phyloP scores from a whole-genome alignment of 2,888 invertebrate genomes.

The Leptura quadrifasciata region DNA sequence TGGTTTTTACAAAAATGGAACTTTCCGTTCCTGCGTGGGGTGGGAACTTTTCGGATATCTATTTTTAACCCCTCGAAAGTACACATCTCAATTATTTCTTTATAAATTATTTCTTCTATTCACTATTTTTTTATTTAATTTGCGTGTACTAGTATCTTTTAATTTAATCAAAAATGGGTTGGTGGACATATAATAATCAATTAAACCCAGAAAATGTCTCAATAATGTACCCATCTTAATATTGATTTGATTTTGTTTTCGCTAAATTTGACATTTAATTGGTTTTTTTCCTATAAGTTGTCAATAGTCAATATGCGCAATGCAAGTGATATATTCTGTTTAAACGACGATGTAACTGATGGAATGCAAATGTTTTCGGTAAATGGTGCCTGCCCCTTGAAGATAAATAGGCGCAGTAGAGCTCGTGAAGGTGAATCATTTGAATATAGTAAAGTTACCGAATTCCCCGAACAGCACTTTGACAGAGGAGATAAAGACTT shows the following conservation, averaged over 20 bases:
- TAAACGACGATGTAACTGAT: constrained; percentile 67
- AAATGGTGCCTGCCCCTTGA: constrained; percentile 68
- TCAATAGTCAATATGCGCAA: constrained; percentile 61
- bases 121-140: too few relatives aligned
- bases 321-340: constrained; percentile 70
- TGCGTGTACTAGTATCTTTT: too few relatives aligned
- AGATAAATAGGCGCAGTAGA: constrained; percentile 61
- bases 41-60: too few relatives aligned
- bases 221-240: neutral
- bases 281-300: constrained; percentile 19
- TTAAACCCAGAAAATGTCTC: too few relatives aligned
- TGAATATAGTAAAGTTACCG: constrained; percentile 54
- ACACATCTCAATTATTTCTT: too few relatives aligned
- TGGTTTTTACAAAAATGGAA: too few relatives aligned
- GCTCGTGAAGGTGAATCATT: constrained; percentile 52
- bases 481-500: constrained; percentile 42
- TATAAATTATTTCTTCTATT: too few relatives aligned
- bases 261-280: constrained; percentile 16
- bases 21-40: too few relatives aligned
- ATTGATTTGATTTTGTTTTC: constrained; percentile 13
- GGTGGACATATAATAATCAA: too few relatives aligned
- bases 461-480: constrained; percentile 3
- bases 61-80: too few relatives aligned
- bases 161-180: too few relatives aligned
- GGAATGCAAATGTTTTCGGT: constrained; percentile 69